Percentiles rank a stretch among this genome's conserved stretches.
Conservation (phyloP, 2,113 vertebrate genomes). For the Spea multiplicata region DNA sequence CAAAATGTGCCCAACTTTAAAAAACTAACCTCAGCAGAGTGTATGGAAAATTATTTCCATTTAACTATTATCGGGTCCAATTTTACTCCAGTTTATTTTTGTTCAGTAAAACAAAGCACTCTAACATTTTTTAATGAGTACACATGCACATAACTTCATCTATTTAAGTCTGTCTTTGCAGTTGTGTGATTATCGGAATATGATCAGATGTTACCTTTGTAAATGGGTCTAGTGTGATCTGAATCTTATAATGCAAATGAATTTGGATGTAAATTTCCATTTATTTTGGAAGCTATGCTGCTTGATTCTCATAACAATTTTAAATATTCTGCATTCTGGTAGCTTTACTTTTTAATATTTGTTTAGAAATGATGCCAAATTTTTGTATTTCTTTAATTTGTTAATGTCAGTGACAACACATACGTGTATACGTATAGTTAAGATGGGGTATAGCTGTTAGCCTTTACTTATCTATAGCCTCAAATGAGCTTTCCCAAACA, state of each 20-base stretch:
- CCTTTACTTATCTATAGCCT: conserved; percentile 77
- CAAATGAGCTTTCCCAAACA: conserved; percentile 80
- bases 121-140: background rate
- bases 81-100: background rate
- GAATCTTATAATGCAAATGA: conserved; percentile 61
- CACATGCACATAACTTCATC: background rate
- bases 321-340: conserved; percentile 78
- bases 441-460: conserved; percentile 46
- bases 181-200: background rate
- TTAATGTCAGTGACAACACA: conserved; percentile 68
- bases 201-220: conserved; percentile 67
- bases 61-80: background rate
- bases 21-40: background rate
- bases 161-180: conserved; percentile 5
- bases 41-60: background rate
- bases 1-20: too few species aligned
- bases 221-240: conserved; percentile 79
- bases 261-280: conserved; percentile 80
- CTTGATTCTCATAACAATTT: conserved; percentile 77
- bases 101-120: background rate
- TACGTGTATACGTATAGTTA: conserved; percentile 82
- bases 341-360: conserved; percentile 85
- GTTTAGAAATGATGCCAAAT: conserved; percentile 86
- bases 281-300: conserved; percentile 67
- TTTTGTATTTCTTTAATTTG: conserved; percentile 86